Base-by-base conservation (phyloP, 2,888 invertebrate species). In the Coecobrya sp. region DNA sequence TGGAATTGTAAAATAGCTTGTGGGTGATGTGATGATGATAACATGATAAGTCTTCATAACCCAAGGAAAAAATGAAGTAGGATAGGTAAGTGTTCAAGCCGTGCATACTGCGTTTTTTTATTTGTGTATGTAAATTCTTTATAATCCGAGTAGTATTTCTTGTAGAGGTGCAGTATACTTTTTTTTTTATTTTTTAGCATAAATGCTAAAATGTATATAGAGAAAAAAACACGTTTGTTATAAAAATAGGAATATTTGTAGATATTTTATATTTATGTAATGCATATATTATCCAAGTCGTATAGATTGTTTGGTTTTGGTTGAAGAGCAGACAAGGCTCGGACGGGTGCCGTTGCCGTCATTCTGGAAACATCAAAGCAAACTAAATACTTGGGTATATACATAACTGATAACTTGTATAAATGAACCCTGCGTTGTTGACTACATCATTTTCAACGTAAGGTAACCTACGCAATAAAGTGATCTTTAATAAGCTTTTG, bases 71-170 rank as follows among this genome's bases (percentile, higher is more conserved):
- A n/a, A n/a, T n/a, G 2, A 73, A 13, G 49, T 76, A 49, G 76
- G 76, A 76, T 76, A 76, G 76, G 76, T 76, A 76, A 76, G 76
- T 76, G 49, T 49, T 49, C 25, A 76, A 25, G 5, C n/a, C 70
- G 42, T 42, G 42, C 42, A 73, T n/a, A 73, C 36, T 16, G n/a
- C 5, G 4, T 27, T 19, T 30, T 30, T 27, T 30, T 68, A 30
- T 30, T 68, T 52, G 10, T 59, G 13, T 19, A 49, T 49, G 49
- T 13, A 49, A 10, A 10, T 62, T 62, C 10, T 62, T 36, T 22
- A 62, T 62, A 25, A 10, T 22, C 22, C 5, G 8, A 25, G 25
- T 62, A 62, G 3, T 10, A 22, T 4, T 19, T 25, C 5, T 62
- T n/a, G n/a, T n/a, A n/a, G n/a, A 8, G 49, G 49, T 10, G 49